Conservation (phyloP, 2,113 vertebrate species). For the Barnardius zonarius region DNA sequence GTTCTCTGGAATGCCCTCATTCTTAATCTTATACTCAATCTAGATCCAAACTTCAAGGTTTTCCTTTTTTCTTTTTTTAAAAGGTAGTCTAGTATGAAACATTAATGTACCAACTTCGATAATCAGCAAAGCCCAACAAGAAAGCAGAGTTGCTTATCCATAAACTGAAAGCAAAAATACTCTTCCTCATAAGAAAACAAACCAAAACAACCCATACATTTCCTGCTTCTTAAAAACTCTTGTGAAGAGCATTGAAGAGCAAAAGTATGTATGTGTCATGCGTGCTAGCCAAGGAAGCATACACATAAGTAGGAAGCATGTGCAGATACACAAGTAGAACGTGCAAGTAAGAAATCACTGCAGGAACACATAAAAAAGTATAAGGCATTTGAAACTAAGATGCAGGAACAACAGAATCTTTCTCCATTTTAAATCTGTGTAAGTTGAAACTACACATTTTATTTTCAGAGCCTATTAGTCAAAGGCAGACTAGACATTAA, state of each 20-base stretch:
- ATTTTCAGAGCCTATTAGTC: not conserved
- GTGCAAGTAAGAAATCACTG: not conserved
- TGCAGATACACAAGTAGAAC: fast-evolving
- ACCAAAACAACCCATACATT: not conserved
- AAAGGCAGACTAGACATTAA: not conserved
- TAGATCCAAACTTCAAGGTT: not conserved
- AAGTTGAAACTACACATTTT: not conserved
- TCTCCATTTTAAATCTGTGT: not conserved
- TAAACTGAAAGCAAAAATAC: not conserved
- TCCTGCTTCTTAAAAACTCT: not conserved
- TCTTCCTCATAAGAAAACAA: not conserved
- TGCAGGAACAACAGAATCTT: not conserved
- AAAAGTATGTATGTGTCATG: not conserved
- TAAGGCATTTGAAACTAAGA: not conserved
- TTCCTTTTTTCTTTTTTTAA: not conserved
- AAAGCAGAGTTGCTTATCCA: not conserved
- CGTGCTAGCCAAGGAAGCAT: not conserved
- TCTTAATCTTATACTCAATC: not conserved
- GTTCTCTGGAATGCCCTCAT: not conserved
- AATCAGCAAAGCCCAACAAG: not conserved
- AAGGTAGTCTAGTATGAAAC: not conserved
- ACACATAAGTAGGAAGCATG: not conserved
- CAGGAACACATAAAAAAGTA: not conserved
- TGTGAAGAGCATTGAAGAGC: not conserved
- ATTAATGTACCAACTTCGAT: not conserved